A percentile compares a stretch with the other conserved stretches of the same genome.
Conservation (phyloP, 2,888 invertebrate species). For the Stenichneumon culpator region DNA sequence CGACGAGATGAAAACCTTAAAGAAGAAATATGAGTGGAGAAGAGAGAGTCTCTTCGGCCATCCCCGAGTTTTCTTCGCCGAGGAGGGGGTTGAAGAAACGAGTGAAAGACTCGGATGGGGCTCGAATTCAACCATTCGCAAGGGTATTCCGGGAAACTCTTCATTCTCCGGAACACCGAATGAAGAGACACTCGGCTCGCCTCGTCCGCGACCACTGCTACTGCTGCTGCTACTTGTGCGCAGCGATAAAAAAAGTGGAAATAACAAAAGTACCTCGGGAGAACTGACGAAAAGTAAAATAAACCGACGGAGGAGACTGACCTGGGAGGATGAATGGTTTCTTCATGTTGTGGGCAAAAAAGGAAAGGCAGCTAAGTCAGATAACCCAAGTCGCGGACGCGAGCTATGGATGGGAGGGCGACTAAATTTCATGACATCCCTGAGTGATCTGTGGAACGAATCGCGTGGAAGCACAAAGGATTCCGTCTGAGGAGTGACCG, state of each 20-base stretch:
- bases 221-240: conserved; percentile 6
- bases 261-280: conserved; percentile 1
- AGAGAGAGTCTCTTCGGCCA: conserved; percentile 8
- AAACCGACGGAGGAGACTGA: conserved; percentile 30
- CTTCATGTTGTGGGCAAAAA: neutral
- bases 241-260: conserved; percentile 50
- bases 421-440: conserved; percentile 28
- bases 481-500: neutral
- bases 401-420: neutral
- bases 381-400: neutral
- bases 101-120: conserved; percentile 32
- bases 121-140: conserved; percentile 26
- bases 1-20: conserved; percentile 49
- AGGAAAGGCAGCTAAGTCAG: neutral
- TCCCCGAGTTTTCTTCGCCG: conserved; percentile 1
- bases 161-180: conserved; percentile 38
- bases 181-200: conserved; percentile 29
- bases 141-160: conserved; percentile 21
- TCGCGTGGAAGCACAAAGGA: neutral
- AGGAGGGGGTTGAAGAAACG: conserved; percentile 1
- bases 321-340: conserved; percentile 22
- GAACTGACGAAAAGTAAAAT: conserved; percentile 28
- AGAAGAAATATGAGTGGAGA: conserved; percentile 52
- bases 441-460: conserved; percentile 4
- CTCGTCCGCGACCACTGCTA: conserved; percentile 35